Percentiles rank a stretch among this genome's conserved stretches.
Evolutionary conservation across 2,113 vertebrate species (phyloP).

Genomic region (Oryzias celebensis): DNA sequence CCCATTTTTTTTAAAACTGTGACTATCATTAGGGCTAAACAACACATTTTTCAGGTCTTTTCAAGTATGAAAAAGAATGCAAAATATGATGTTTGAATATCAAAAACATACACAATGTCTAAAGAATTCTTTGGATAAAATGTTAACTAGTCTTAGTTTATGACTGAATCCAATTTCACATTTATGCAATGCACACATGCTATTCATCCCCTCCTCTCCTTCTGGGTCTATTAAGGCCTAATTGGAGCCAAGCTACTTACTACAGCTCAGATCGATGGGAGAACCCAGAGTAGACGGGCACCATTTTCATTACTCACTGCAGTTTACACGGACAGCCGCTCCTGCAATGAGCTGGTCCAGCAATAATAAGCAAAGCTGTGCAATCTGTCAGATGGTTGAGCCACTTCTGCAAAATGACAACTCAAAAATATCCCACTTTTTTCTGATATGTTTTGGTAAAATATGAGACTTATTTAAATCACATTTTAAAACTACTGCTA

Average conservation of each 20-base stretch:
- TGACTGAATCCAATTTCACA: slow-evolving; percentile 10
- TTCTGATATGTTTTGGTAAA: background rate
- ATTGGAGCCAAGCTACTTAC: slow-evolving; percentile 69
- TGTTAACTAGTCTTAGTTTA: background rate
- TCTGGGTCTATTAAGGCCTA: slow-evolving; percentile 55
- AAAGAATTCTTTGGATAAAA: background rate
- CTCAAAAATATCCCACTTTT: slow-evolving; percentile 11
- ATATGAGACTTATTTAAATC: slow-evolving; percentile 4
- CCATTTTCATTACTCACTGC: slow-evolving; percentile 71
- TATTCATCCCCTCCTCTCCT: slow-evolving; percentile 22
- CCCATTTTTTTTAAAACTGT: background rate
- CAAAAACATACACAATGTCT: slow-evolving; percentile 8
- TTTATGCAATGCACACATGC: slow-evolving; percentile 2
- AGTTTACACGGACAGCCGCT: slow-evolving; percentile 47
- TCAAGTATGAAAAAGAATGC: background rate
- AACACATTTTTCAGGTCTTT: background rate
- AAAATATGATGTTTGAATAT: background rate
- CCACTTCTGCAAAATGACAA: slow-evolving; percentile 5
- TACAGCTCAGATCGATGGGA: slow-evolving; percentile 67
- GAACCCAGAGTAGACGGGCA: slow-evolving; percentile 52
- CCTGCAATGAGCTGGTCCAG: slow-evolving; percentile 41
- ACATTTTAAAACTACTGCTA: background rate
- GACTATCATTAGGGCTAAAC: background rate
- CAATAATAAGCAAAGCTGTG: slow-evolving; percentile 37
- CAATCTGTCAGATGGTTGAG: slow-evolving; percentile 27